These are phyloP conservation scores for Oreochromis niloticus DNA, from an alignment of 2,113 vertebrate species.

Conservation along the genomic window DNA sequence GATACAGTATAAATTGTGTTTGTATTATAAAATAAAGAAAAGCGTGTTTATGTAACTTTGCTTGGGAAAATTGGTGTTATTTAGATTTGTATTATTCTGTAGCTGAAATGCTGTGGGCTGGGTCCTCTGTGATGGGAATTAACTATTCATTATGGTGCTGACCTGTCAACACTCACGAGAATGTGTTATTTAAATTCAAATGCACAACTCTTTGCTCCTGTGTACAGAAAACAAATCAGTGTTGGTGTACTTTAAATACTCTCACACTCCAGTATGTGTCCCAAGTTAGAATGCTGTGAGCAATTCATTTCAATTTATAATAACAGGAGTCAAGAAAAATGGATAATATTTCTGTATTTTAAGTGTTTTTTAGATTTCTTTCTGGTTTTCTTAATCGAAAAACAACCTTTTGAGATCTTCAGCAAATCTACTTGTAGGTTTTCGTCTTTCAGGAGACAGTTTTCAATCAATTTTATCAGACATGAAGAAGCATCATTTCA, in stretches of 20 bases:
- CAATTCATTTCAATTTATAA: background rate
- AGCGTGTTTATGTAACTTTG: background rate
- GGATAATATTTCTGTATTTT: background rate
- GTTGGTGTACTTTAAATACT: background rate
- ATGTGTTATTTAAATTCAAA: background rate
- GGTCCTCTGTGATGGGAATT: background rate
- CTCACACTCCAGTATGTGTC: background rate
- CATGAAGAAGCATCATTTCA: background rate
- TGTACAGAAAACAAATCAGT: background rate
- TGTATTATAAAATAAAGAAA: background rate
- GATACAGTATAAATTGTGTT: background rate
- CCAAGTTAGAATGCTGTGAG: background rate
- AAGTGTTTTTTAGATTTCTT: background rate
- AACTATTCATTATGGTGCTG: background rate
- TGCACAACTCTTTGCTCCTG: background rate
- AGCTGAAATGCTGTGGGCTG: background rate
- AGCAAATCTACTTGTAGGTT: background rate
- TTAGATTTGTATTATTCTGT: background rate
- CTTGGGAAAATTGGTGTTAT: background rate
- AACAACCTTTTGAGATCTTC: background rate
- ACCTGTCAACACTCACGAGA: background rate
- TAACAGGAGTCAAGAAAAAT: background rate
- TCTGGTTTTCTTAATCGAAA: background rate
- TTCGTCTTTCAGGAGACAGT: background rate
- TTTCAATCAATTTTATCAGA: background rate